Base-by-base conservation (phyloP, 2,797 vertebrate species). In the Garrulus glandarius region DNA sequence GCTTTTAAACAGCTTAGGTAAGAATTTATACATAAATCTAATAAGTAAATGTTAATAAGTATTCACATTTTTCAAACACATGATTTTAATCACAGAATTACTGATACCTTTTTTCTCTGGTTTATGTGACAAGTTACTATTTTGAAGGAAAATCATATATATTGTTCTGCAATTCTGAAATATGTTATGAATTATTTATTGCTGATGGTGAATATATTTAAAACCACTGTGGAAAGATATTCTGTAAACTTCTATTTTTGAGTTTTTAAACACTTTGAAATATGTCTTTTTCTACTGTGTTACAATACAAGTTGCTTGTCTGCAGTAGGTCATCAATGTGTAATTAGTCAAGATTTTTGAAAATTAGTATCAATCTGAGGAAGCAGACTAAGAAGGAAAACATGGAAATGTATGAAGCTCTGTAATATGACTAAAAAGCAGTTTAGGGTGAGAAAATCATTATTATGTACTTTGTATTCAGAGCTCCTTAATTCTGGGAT, bases 1-100 rank as follows among this genome's bases (percentile, higher is more conserved):
- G 98, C 98, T 60, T 97, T 98, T 83, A 99, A 98, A 97, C 98
- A 99, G 47, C 97, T 99, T 59, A 98, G 98, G 99, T 99, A 98
- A 98, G 98, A 87, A 87, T 47, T 65, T 68, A 39, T 34, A 34
- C 19, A 27, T 44, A 74, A 67, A 60, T 74, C 20, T 77, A 26
- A 14, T 47, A 79, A 63, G 12, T 36, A 74, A 64, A 65, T 5
- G 1, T 59, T 50, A 29, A 1, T 55, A 71, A 39, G 24, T 88
- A 53, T 6, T 75, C 27, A 46, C 10, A 3, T 80, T 76, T 94
- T 86, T 76, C 41, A 29, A 91, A 41, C 15, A 15, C 2, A 1
- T 23, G 8, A 55, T 87, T 89, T 92, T 79, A 32, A 76, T 60
- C 23, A 56, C 4, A 64, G 20, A 71, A 65, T 26, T 63, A 18